Conservation (phyloP, 2,888 invertebrate genomes). For the Aphrophora alni region DNA sequence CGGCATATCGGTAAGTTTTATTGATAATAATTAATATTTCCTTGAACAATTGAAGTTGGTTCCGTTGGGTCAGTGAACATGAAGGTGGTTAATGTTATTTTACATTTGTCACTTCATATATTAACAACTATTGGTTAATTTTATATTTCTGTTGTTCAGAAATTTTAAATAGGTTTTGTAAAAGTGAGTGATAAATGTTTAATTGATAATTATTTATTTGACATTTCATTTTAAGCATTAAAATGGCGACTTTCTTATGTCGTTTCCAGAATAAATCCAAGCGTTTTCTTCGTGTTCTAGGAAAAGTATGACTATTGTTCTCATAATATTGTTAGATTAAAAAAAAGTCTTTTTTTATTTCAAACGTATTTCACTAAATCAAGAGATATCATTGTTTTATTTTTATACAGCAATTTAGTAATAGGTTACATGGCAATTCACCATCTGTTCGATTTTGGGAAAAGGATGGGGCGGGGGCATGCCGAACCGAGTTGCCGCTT, state of each 20-base stretch:
- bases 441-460: neutral
- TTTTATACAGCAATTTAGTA: neutral
- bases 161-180: neutral
- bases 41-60: slow-evolving; percentile 9
- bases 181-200: neutral
- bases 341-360: too few relatives aligned
- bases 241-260: slow-evolving; percentile 29
- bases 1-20: neutral
- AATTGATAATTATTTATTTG: neutral
- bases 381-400: too few relatives aligned
- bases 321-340: too few relatives aligned
- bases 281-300: neutral
- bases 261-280: neutral
- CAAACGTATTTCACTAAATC: too few relatives aligned
- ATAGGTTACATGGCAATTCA: neutral
- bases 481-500: neutral
- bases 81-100: neutral
- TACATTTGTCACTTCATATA: neutral
- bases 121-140: neutral
- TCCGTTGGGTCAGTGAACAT: slow-evolving; percentile 12
- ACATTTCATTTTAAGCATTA: slow-evolving; percentile 12
- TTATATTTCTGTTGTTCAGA: neutral
- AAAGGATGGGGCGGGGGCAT: slow-evolving; percentile 2
- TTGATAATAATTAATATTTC: neutral
- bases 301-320: neutral